phyloP scores from a whole-genome alignment of 1,140 invertebrate genomes.

The Campoletis sonorensis region DNA sequence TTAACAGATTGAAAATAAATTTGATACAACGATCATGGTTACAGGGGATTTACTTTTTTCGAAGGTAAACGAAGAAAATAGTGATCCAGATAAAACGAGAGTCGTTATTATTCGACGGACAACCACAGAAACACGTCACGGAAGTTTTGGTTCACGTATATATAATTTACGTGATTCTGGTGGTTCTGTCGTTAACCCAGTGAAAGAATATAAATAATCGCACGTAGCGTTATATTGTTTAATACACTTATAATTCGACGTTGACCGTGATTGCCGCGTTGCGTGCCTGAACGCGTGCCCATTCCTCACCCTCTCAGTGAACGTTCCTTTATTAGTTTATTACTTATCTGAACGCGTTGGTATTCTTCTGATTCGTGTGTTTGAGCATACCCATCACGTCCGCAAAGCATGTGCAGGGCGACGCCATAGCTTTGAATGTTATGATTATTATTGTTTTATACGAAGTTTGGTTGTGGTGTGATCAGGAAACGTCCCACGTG shows the following conservation, averaged over 20 bases:
- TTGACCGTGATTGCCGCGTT: constrained; percentile 55
- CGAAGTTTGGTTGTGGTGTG: constrained; percentile 13
- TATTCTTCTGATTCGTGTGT: constrained; percentile 4
- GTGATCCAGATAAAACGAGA: not conserved
- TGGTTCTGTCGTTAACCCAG: not conserved
- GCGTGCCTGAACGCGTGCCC: constrained; percentile 43
- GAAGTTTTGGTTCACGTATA: not conserved
- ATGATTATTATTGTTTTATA: not conserved
- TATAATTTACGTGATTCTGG: not conserved
- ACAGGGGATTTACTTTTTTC: not conserved
- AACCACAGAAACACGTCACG: not conserved
- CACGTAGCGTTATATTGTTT: constrained; percentile 18
- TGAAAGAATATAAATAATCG: constrained; percentile 4
- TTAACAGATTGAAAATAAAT: not conserved
- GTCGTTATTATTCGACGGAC: not conserved
- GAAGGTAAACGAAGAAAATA: not conserved
- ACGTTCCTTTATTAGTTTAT: constrained; percentile 40
- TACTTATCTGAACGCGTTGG: constrained; percentile 39
- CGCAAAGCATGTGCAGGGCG: not conserved
- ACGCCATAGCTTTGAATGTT: not conserved
- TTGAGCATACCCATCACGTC: constrained; percentile 33
- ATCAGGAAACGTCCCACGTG: constrained; percentile 38
- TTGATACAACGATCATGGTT: not conserved
- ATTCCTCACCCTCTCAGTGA: constrained; percentile 1
- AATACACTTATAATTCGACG: constrained; percentile 35